Conservation (phyloP, 2,113 vertebrate species). For the Peromyscus maniculatus region DNA sequence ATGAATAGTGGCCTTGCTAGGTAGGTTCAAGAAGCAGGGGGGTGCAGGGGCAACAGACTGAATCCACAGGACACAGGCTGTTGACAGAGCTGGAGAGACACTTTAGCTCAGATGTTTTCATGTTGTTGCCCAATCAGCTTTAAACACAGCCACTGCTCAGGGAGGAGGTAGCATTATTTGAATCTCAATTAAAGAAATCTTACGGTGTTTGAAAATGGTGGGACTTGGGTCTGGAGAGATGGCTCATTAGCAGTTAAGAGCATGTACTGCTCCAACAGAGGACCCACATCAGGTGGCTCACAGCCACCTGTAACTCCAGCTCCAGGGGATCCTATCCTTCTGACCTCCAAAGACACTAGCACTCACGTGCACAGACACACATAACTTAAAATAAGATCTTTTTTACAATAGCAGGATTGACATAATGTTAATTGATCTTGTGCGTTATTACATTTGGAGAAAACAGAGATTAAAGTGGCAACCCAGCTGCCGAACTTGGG, state of each 20-base stretch:
- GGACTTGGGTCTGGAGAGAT: background rate
- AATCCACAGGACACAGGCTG: background rate
- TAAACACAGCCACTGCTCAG: accelerated
- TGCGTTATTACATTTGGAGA: background rate
- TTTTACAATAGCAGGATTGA: background rate
- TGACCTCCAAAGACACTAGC: background rate
- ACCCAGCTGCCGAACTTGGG: background rate
- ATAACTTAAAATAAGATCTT: background rate
- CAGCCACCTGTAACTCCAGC: background rate
- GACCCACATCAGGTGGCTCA: background rate
- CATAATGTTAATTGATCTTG: background rate
- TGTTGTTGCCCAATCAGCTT: background rate
- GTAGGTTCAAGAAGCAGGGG: background rate
- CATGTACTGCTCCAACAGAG: no score
- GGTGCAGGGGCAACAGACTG: background rate
- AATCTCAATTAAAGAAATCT: background rate
- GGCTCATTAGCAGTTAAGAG: background rate
- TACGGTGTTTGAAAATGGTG: background rate
- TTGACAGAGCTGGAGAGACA: background rate
- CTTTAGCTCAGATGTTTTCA: background rate
- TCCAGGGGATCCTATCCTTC: background rate
- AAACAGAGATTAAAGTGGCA: background rate
- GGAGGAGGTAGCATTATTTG: background rate
- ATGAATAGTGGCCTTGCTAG: background rate
- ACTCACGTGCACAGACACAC: background rate